These are phyloP conservation scores for Penaeus vannamei DNA, from an alignment of 1,140 invertebrate species.

Conservation along the genomic window DNA sequence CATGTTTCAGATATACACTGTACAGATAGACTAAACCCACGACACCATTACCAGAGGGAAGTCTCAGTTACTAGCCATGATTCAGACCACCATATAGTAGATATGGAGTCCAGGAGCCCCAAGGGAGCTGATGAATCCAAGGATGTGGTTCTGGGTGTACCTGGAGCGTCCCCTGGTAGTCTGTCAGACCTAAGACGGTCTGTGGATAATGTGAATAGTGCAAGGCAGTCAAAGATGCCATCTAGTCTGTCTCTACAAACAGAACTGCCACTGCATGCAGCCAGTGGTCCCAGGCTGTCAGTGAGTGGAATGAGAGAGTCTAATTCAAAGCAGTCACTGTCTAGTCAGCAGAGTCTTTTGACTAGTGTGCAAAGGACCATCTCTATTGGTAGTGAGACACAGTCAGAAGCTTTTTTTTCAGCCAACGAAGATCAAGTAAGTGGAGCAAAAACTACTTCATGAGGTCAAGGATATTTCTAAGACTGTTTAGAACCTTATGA, in stretches of 20 bases:
- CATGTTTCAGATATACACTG: constrained; percentile 24
- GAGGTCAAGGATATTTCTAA: too few species aligned
- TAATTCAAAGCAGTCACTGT: constrained; percentile 78
- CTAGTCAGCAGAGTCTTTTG: constrained; percentile 69
- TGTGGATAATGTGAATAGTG: constrained; percentile 62
- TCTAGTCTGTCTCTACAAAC: constrained; percentile 64
- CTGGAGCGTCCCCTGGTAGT: constrained; percentile 64
- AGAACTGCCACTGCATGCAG: constrained; percentile 64
- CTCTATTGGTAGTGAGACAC: constrained; percentile 89
- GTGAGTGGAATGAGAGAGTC: constrained; percentile 52
- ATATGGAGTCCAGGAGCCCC: constrained; percentile 15
- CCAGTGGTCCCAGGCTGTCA: constrained; percentile 43
- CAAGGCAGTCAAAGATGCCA: constrained; percentile 62
- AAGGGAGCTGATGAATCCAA: constrained; percentile 26
- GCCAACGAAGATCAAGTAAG: constrained; percentile 84
- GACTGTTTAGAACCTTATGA: too few species aligned
- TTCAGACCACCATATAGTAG: constrained; percentile 47
- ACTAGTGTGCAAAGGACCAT: constrained; percentile 77
- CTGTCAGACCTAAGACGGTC: constrained; percentile 65
- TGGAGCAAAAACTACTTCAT: not conserved
- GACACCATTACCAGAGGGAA: constrained; percentile 53
- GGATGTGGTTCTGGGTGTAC: constrained; percentile 50
- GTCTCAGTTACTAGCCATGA: constrained; percentile 60
- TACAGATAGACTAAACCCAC: constrained; percentile 46
- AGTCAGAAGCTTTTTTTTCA: constrained; percentile 91